Conservation (phyloP, 2,113 vertebrate genomes). For the Antennarius striatus region DNA sequence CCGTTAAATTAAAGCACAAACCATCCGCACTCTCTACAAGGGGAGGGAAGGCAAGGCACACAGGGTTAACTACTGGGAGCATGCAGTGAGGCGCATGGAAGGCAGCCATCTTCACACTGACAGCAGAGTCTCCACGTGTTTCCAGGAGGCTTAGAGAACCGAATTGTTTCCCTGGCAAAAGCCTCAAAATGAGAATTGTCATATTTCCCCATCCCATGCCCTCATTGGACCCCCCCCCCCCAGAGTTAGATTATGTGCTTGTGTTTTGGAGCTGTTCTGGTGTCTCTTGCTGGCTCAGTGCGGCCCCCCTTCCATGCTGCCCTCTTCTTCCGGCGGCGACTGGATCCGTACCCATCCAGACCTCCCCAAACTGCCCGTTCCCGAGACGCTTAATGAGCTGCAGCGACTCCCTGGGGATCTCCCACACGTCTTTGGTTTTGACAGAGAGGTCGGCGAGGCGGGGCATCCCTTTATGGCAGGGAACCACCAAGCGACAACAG, state of each 20-base stretch:
- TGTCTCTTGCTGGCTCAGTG: conserved; percentile 5
- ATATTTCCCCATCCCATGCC: conserved; percentile 21
- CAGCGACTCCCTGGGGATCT: conserved; percentile 96
- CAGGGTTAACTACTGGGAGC: conserved; percentile 85
- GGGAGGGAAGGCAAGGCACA: conserved; percentile 88
- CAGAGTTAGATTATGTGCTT: conserved; percentile 8
- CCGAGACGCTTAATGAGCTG: conserved; percentile 98
- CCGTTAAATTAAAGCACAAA: conserved; percentile 98
- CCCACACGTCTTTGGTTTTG: conserved; percentile 99
- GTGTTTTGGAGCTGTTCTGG: conserved; percentile 27
- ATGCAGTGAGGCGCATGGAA: conserved; percentile 89
- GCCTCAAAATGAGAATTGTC: conserved; percentile 21
- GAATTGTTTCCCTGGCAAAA: conserved; percentile 8
- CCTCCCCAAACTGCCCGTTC: conserved; percentile 99
- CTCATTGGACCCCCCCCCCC: conserved; percentile 13
- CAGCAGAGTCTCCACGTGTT: conserved; percentile 40
- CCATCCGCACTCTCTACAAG: conserved; percentile 96
- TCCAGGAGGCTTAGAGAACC: too few relatives aligned
- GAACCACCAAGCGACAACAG: conserved; percentile 96
- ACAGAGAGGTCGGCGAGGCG: conserved; percentile 97
- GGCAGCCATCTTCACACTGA: conserved; percentile 63
- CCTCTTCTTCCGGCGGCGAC: conserved; percentile 60
- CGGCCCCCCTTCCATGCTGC: conserved; percentile 78
- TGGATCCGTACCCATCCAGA: conserved; percentile 97
- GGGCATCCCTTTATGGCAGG: conserved; percentile 98